phyloP scores from a whole-genome alignment of 1,140 invertebrate species.

The Himalopsyche phryganea region DNA sequence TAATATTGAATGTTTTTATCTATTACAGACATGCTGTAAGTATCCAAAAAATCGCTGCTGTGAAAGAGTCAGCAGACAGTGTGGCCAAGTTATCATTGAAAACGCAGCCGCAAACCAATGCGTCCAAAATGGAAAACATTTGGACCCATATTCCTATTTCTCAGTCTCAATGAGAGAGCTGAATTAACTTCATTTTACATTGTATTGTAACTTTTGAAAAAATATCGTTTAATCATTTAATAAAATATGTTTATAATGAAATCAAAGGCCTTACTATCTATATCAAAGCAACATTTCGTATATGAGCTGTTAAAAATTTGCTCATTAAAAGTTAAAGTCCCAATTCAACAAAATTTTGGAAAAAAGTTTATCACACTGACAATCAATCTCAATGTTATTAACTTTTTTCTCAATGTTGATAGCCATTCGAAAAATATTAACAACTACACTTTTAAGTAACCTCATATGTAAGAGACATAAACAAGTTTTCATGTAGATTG shows the following conservation, averaged over 20 bases:
- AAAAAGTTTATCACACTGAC: no score
- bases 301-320: no score
- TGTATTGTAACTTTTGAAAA: not conserved
- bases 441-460: no score
- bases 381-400: no score
- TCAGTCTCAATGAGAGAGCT: slow-evolving; percentile 40
- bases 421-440: no score
- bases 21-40: slow-evolving; percentile 44
- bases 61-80: slow-evolving; percentile 38
- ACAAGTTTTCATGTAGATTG: no score
- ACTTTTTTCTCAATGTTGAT: no score
- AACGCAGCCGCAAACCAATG: slow-evolving; percentile 29
- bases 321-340: no score
- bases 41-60: slow-evolving; percentile 38
- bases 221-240: not conserved
- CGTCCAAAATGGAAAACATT: slow-evolving; percentile 43
- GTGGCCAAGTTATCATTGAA: slow-evolving; percentile 15
- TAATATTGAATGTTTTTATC: slow-evolving; percentile 12
- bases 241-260: not conserved
- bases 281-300: not conserved
- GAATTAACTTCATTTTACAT: not conserved
- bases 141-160: slow-evolving; percentile 45
- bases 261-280: not conserved
- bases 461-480: no score
- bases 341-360: no score